Conservation (phyloP, 2,113 vertebrate species). For the Epinephelus fuscoguttatus region DNA sequence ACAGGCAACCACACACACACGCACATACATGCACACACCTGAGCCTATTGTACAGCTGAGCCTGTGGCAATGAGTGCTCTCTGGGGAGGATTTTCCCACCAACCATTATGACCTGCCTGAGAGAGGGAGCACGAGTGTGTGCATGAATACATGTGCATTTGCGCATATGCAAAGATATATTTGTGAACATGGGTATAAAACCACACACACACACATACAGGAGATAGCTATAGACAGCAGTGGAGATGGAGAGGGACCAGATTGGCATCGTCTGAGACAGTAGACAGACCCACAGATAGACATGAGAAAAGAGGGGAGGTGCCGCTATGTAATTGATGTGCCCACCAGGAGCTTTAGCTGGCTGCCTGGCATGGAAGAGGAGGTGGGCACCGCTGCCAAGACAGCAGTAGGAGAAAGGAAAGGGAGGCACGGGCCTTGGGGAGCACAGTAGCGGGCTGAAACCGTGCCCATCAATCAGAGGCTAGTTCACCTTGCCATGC, state of each 20-base stretch:
- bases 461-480: conserved; percentile 87
- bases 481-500: conserved; percentile 85
- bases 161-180: conserved; percentile 68
- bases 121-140: conserved; percentile 71
- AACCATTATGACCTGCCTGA: conserved; percentile 80
- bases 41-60: conserved; percentile 83
- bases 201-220: conserved; percentile 29
- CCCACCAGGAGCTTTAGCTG: conserved; percentile 84
- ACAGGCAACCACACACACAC: conserved; percentile 27
- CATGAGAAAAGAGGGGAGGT: conserved; percentile 80
- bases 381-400: conserved; percentile 81
- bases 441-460: conserved; percentile 81
- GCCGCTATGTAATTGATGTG: conserved; percentile 85
- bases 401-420: conserved; percentile 79
- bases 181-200: conserved; percentile 53
- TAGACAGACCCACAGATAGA: conserved; percentile 79
- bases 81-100: conserved; percentile 83
- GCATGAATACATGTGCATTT: conserved; percentile 69
- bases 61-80: conserved; percentile 78
- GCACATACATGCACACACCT: conserved; percentile 72
- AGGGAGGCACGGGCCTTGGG: conserved; percentile 76
- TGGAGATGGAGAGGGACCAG: conserved; percentile 75
- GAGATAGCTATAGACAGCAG: conserved; percentile 69
- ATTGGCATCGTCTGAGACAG: conserved; percentile 79
- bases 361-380: conserved; percentile 78